Conservation (phyloP, 2,113 vertebrate species). For the Addax nasomaculatus region DNA sequence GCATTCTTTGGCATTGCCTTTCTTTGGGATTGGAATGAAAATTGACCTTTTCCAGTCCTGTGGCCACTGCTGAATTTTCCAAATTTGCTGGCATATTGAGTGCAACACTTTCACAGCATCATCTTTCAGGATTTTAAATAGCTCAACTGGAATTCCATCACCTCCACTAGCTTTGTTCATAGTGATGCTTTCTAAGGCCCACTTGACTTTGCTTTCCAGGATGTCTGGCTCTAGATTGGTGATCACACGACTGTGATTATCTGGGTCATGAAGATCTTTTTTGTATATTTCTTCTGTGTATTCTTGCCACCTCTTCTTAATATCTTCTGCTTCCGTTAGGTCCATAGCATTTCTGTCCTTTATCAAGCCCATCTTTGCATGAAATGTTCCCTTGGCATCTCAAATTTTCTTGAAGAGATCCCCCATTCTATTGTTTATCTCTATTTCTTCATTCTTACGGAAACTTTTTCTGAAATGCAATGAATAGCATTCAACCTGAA, state of each 20-base stretch:
- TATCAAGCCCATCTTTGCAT: background rate
- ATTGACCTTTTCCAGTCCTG: background rate
- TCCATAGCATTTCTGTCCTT: background rate
- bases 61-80: background rate
- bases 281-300: background rate
- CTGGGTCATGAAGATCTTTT: background rate
- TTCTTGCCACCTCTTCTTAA: background rate
- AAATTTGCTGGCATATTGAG: background rate
- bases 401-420: background rate
- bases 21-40: background rate
- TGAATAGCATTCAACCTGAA: constrained; percentile 37
- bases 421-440: background rate
- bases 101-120: background rate
- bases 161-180: background rate
- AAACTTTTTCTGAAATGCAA: constrained; percentile 28
- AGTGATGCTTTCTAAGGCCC: background rate
- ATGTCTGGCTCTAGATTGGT: background rate
- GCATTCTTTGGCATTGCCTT: background rate
- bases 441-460: background rate
- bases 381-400: background rate
- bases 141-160: background rate
- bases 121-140: background rate
- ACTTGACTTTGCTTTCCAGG: background rate
- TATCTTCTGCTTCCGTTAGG: background rate
- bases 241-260: background rate